Conservation (phyloP, 2,113 vertebrate genomes). For the Puntigrus tetrazona region DNA sequence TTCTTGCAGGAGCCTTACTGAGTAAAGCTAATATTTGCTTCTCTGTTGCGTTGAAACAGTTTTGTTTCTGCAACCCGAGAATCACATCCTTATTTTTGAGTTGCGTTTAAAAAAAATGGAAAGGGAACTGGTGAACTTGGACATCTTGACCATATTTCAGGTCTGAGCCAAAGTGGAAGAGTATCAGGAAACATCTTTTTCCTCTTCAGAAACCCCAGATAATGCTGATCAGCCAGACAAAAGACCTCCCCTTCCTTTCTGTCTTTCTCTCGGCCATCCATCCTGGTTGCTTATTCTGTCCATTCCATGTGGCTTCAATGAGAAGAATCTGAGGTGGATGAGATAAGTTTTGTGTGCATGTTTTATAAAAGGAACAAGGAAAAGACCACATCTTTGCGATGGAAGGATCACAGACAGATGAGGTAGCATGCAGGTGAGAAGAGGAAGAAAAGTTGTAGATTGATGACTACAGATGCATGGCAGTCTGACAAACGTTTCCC, state of each 20-base stretch:
- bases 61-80: conserved; percentile 20
- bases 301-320: not conserved
- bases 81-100: conserved; percentile 1
- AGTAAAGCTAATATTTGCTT: not conserved
- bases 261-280: not conserved
- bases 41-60: not conserved
- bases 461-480: conserved; percentile 27
- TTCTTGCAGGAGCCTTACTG: not conserved
- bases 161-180: conserved; percentile 9
- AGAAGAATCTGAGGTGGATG: not conserved
- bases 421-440: conserved; percentile 28
- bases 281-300: not conserved
- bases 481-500: conserved; percentile 21
- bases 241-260: not conserved
- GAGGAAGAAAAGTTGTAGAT: conserved; percentile 9
- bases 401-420: not conserved
- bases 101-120: not conserved
- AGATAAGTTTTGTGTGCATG: not conserved
- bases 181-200: conserved; percentile 52
- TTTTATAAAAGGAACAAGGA: not conserved
- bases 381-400: not conserved
- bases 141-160: not conserved
- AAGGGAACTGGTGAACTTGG: conserved; percentile 9
- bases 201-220: conserved; percentile 31
- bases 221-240: conserved; percentile 8